Evolutionary conservation across 2,888 invertebrate species (phyloP).

Genomic region (Ceriagrion tenellum): DNA sequence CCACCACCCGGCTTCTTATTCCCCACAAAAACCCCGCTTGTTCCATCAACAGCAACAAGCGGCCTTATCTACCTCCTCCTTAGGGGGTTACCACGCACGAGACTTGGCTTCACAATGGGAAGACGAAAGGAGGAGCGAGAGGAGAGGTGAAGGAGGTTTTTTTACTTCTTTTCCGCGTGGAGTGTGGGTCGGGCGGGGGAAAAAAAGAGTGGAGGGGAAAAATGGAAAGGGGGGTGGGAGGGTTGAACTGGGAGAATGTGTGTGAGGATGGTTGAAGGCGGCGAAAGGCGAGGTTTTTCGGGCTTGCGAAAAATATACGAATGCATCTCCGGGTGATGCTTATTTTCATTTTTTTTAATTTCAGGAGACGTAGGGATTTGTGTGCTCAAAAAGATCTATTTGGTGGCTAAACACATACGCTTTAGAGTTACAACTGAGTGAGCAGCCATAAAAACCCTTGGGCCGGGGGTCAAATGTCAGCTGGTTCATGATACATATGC

Average conservation of each 20-base stretch:
- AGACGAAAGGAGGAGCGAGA: slow-evolving; percentile 16
- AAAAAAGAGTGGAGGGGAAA: neutral
- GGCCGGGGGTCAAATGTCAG: too few species aligned
- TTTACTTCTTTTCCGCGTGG: neutral
- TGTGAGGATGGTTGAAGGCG: neutral
- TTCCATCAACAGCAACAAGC: slow-evolving; percentile 60
- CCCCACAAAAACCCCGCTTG: slow-evolving; percentile 49
- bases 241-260: neutral
- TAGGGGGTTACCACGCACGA: slow-evolving; percentile 52
- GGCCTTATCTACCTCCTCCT: slow-evolving; percentile 46
- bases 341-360: too few species aligned
- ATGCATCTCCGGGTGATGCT: too few species aligned
- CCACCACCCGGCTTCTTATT: neutral
- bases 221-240: neutral
- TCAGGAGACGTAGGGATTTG: too few species aligned
- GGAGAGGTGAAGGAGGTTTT: neutral
- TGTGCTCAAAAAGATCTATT: too few species aligned
- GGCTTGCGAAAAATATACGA: neutral
- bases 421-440: too few species aligned
- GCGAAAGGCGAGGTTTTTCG: neutral
- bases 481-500: too few species aligned
- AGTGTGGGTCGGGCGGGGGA: neutral
- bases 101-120: slow-evolving; percentile 51
- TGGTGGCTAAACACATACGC: too few species aligned
- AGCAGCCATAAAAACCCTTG: too few species aligned